A percentile compares a stretch with the other conserved stretches of the same genome.
Conservation (phyloP, 53 echinoderm and acorn worm genomes). For the Mesocentrotus franciscanus region DNA sequence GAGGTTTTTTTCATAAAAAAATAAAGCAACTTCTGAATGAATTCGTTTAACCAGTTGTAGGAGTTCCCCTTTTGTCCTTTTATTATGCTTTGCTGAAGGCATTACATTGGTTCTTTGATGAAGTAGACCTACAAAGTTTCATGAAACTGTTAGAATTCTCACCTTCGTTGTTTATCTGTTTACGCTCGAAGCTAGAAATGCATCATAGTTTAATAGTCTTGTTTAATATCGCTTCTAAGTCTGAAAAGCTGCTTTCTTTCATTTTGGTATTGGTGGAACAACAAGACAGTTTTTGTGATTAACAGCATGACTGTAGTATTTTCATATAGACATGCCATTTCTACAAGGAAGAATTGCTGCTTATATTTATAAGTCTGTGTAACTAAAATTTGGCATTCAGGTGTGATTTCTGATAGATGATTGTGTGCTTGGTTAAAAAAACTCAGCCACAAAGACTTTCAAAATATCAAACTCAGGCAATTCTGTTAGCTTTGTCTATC, state of each 20-base stretch:
- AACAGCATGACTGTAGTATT: not conserved
- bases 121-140: not conserved
- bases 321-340: not conserved
- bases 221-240: not conserved
- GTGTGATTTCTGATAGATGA: too few relatives aligned
- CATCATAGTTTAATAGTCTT: not conserved
- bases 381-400: too few relatives aligned
- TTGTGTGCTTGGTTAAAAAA: too few relatives aligned
- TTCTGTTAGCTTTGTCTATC: too few relatives aligned
- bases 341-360: not conserved
- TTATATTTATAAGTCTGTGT: too few relatives aligned
- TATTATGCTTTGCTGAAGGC: not conserved
- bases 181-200: not conserved
- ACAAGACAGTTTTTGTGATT: not conserved
- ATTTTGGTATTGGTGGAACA: not conserved
- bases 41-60: not conserved
- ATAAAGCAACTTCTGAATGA: not conserved
- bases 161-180: not conserved
- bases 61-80: not conserved
- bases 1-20: not conserved
- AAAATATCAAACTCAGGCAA: too few relatives aligned
- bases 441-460: too few relatives aligned
- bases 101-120: not conserved
- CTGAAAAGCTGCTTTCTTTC: not conserved
- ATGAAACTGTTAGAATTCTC: constrained; percentile 40